Evolutionary conservation across 2,113 vertebrate species (phyloP).

Genomic region (Poeciliopsis prolifica): DNA sequence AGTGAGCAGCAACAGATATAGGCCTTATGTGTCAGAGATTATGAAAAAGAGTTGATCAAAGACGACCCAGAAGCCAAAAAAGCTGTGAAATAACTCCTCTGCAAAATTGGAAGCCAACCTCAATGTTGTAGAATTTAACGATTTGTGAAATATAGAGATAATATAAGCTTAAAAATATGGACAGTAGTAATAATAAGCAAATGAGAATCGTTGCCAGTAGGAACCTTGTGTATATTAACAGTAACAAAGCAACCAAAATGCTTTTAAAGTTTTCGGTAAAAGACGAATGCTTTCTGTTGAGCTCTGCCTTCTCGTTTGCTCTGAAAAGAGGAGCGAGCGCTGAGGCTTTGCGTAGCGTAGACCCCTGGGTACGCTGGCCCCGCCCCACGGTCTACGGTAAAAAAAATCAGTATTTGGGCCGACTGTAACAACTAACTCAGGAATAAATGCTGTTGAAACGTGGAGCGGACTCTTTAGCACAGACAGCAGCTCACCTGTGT

Average conservation of each 20-base stretch:
- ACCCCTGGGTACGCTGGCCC: constrained; percentile 59
- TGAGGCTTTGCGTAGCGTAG: constrained; percentile 35
- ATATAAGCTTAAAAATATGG: background rate
- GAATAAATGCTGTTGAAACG: constrained; percentile 50
- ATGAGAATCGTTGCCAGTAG: background rate
- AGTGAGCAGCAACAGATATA: no score
- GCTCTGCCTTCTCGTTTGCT: constrained; percentile 4
- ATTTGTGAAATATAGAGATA: background rate
- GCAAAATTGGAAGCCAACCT: no score
- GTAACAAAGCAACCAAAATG: constrained; percentile 18
- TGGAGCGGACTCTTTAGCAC: constrained; percentile 5
- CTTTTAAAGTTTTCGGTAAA: constrained; percentile 2
- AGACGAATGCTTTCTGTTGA: constrained; percentile 22
- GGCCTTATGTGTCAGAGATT: background rate
- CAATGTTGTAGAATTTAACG: no score
- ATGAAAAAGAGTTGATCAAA: background rate
- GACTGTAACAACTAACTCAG: constrained; percentile 72
- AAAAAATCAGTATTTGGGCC: constrained; percentile 68
- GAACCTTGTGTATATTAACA: constrained; percentile 3
- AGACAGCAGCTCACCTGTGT: constrained; percentile 19
- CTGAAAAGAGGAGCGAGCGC: constrained; percentile 23
- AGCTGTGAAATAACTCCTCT: background rate
- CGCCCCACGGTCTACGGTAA: constrained; percentile 44
- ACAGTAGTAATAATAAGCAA: no score
- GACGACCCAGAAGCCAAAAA: background rate